Evolutionary conservation across 2,888 invertebrate species (phyloP).

Genomic region (Polia nebulosa): DNA sequence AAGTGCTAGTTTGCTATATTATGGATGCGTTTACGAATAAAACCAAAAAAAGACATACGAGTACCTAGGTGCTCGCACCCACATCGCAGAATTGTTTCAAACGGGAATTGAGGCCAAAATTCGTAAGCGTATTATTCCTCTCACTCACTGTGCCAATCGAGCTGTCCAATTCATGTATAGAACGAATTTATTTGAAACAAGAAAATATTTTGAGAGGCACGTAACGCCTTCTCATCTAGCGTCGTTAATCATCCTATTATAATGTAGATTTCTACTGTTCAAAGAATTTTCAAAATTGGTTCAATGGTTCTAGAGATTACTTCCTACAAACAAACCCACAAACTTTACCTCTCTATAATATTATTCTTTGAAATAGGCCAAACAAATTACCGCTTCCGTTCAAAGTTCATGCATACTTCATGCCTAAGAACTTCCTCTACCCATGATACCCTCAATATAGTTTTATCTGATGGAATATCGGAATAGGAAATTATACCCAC

Average conservation of each 20-base stretch:
- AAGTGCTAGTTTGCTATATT: not conserved
- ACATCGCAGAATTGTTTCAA: not conserved
- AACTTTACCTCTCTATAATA: no score
- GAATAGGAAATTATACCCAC: slow-evolving; percentile 54
- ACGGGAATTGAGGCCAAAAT: not conserved
- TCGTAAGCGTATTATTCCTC: not conserved
- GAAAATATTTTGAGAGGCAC: no score
- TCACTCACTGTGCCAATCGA: not conserved
- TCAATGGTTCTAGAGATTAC: no score
- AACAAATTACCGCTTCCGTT: slow-evolving; percentile 25
- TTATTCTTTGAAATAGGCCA: no score
- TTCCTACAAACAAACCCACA: no score
- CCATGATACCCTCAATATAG: slow-evolving; percentile 48
- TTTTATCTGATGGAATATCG: slow-evolving; percentile 53
- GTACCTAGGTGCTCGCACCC: not conserved
- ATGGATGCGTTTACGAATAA: not conserved
- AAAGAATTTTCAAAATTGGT: no score
- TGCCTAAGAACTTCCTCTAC: slow-evolving; percentile 35
- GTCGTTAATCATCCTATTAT: no score
- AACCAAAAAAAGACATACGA: not conserved
- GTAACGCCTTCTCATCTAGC: no score
- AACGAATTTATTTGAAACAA: not conserved
- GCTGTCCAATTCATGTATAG: not conserved
- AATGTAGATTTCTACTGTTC: no score
- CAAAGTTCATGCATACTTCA: slow-evolving; percentile 36